Conservation (phyloP, 1,140 invertebrate genomes). For the Brachionus manjavacas region DNA sequence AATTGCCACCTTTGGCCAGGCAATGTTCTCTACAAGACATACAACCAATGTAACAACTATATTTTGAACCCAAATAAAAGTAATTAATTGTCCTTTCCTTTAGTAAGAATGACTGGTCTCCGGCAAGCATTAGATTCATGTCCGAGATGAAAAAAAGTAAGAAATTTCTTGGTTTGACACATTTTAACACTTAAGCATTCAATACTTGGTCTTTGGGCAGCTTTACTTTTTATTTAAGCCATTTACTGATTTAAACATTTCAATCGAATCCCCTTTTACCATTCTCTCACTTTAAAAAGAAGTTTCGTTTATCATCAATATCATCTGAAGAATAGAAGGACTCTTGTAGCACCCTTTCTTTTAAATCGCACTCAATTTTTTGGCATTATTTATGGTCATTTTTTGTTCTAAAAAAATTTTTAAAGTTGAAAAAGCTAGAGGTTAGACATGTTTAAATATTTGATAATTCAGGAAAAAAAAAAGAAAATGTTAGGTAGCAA, state of each 20-base stretch:
- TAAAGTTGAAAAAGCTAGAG: no score
- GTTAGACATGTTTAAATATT: no score
- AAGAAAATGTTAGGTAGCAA: no score
- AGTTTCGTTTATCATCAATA: neutral
- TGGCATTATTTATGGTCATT: no score
- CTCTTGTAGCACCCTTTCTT: no score
- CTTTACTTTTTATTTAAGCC: neutral
- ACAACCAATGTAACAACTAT: neutral
- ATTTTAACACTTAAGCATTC: neutral
- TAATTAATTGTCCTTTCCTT: neutral
- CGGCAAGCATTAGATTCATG: neutral
- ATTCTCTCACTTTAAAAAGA: neutral
- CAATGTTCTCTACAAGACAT: neutral
- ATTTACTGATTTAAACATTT: neutral
- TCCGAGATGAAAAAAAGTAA: neutral
- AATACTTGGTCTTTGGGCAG: neutral
- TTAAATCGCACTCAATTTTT: no score
- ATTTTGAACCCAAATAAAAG: neutral
- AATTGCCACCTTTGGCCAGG: conserved; percentile 1
- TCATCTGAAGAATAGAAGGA: neutral
- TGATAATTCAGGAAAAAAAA: no score
- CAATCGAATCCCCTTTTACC: neutral
- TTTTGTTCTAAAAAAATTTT: no score
- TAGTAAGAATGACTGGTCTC: neutral
- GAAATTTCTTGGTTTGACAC: neutral